Evolutionary conservation across 2,888 invertebrate genomes (phyloP).

Genomic region (Tetragonisca angustula): DNA sequence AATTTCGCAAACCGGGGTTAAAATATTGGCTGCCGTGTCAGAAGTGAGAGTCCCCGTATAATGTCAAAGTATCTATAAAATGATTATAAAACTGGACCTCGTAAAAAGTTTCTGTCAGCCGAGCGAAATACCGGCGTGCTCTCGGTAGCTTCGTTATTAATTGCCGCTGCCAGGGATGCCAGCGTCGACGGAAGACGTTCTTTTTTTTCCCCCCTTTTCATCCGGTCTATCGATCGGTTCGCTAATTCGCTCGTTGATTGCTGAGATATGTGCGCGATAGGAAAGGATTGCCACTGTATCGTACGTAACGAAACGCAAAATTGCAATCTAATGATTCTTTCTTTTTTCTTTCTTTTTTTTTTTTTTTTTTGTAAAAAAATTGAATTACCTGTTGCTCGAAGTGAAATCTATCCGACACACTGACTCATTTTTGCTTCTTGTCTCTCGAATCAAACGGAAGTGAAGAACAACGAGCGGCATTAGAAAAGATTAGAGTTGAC

Average conservation of each 20-base stretch:
- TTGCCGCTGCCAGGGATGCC: neutral
- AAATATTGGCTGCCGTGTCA: constrained; percentile 39
- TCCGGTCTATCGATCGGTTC: neutral
- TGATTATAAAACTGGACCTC: constrained; percentile 57
- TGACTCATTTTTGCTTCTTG: neutral
- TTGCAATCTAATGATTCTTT: neutral
- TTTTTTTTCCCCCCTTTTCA: neutral
- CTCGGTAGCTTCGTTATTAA: constrained; percentile 37
- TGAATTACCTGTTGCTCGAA: constrained; percentile 21
- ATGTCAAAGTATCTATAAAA: constrained; percentile 54
- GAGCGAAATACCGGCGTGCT: constrained; percentile 16
- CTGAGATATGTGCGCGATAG: constrained; percentile 8
- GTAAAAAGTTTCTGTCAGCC: constrained; percentile 47
- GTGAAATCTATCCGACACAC: neutral
- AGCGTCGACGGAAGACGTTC: neutral
- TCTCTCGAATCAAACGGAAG: neutral
- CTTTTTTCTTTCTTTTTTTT: neutral
- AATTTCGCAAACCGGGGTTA: constrained; percentile 41
- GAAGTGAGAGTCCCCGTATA: constrained; percentile 61
- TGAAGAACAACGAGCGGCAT: neutral
- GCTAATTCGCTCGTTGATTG: neutral
- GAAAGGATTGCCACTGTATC: neutral
- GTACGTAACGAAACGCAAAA: neutral
- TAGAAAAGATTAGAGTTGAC: constrained; percentile 2
- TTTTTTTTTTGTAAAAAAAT: constrained; percentile 11